Percentiles rank a stretch among this genome's conserved stretches.
phyloP scores from a whole-genome alignment of 1,140 invertebrate species.

The Eumaeus atala region DNA sequence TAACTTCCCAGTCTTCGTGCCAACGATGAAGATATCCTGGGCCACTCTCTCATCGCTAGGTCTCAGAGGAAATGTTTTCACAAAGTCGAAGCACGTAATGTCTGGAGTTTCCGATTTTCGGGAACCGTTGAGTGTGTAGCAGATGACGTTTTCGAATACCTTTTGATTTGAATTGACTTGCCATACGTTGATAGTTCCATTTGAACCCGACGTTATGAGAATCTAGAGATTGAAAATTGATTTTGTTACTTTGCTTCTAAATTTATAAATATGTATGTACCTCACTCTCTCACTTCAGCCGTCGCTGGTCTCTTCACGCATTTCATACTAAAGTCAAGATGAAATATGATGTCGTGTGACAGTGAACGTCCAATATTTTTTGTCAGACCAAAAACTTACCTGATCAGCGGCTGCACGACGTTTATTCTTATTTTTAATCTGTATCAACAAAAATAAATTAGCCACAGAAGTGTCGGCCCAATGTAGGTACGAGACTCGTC shows the following conservation, averaged over 20 bases:
- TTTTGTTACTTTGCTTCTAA: neutral
- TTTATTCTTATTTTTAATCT: constrained; percentile 46
- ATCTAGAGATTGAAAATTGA: constrained; percentile 23
- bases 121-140: constrained; percentile 39
- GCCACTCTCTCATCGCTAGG: constrained; percentile 35
- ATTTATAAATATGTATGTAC: neutral
- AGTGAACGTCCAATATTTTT: neutral
- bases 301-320: too few relatives aligned
- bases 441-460: constrained; percentile 43
- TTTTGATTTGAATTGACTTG: constrained; percentile 42
- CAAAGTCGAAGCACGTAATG: constrained; percentile 55
- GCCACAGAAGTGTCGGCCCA: constrained; percentile 51
- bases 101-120: constrained; percentile 30
- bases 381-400: constrained; percentile 5
- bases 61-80: constrained; percentile 38
- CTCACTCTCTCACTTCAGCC: neutral
- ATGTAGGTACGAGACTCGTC: constrained; percentile 36
- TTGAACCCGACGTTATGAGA: constrained; percentile 43
- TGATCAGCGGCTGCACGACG: constrained; percentile 49
- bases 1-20: constrained; percentile 39
- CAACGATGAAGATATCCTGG: constrained; percentile 49
- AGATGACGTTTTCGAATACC: constrained; percentile 44
- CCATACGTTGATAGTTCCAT: constrained; percentile 52
- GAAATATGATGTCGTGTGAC: too few relatives aligned
- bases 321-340: too few relatives aligned